Conservation (phyloP, 2,797 vertebrate genomes). For the Myripristis murdjan region DNA sequence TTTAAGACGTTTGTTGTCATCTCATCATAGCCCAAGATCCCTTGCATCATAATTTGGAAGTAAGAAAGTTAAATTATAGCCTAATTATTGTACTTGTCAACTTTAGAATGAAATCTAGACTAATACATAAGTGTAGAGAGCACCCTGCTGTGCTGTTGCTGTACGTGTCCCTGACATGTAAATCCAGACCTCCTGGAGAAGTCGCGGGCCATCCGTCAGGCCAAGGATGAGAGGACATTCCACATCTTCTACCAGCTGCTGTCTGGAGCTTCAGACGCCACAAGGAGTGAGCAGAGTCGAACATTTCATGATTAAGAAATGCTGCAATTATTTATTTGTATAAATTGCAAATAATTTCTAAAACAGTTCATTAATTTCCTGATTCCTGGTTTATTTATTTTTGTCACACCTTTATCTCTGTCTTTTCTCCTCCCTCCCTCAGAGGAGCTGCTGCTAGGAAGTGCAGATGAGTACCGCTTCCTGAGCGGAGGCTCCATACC, state of each 20-base stretch:
- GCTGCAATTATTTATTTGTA: not conserved
- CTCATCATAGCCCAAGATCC: too few relatives aligned
- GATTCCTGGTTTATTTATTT: not conserved
- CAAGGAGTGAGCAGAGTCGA: conserved; percentile 81
- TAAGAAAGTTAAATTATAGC: too few relatives aligned
- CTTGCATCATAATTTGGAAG: too few relatives aligned
- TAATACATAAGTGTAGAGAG: not conserved
- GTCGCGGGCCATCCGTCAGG: conserved; percentile 93
- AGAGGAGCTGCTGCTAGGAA: conserved; percentile 92
- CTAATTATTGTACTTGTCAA: too few relatives aligned
- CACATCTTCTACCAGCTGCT: conserved; percentile 95
- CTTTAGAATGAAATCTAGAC: not conserved
- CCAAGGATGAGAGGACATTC: conserved; percentile 94
- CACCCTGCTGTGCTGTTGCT: not conserved
- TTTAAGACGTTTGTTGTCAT: not conserved
- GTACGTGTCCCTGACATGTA: conserved; percentile 64
- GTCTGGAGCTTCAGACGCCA: conserved; percentile 87
- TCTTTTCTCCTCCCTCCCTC: not conserved
- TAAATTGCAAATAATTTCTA: not conserved
- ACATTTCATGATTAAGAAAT: not conserved
- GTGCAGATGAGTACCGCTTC: conserved; percentile 90
- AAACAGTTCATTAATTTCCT: not conserved
- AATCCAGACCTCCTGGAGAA: conserved; percentile 93
- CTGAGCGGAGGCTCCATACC: conserved; percentile 89
- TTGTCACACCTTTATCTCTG: not conserved